Evolutionary conservation across 2,113 vertebrate genomes (phyloP), one percentile per base, ranked within the genome.

Genomic region (Gymnocephalus cernua): DNA sequence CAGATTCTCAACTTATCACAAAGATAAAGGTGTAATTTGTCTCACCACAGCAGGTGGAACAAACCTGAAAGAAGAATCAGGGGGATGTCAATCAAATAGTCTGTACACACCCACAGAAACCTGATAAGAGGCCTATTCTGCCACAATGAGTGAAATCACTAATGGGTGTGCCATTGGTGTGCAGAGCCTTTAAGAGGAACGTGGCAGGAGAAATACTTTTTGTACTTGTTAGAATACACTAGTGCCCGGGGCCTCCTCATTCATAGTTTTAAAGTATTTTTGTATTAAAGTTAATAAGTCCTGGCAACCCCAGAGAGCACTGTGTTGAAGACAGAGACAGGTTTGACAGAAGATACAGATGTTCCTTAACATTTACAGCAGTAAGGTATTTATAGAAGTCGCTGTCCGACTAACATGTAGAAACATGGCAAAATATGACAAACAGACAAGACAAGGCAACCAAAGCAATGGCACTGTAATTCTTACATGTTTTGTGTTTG

Each of bases 361-460:
- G n/a, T 79, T 85, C 56, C 70, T 78, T 18, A 77, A 47, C 77
- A 67, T 48, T 80, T 25, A 57, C 65, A 73, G 78, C 70, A 79
- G 61, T 29, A 38, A 13, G 25, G 51, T 53, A 74, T 63, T 68
- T 73, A 51, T 11, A 59, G 29, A 70, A 23, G 50, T 29, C 11
- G 9, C 59, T 23, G 23, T 71, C 19, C 3, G 1, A 54, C 47
- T 27, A 23, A n/a, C 4, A 67, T 41, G 27, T 38, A 21, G 65
- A 38, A 62, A 71, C 27, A 16, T 2, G 13, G 65, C 4, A 16
- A 44, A 27, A 65, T 53, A 41, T 50, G 47, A 11, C 21, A 45
- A 23, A 47, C 25, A 61, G 16, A 59, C 38, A 72, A 18, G 18
- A 38, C n/a, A 45, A 41, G 21, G 4, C 8, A 25, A 68, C 25